Base-by-base conservation (phyloP, 1,140 invertebrate species). In the Asbolus verrucosus region DNA sequence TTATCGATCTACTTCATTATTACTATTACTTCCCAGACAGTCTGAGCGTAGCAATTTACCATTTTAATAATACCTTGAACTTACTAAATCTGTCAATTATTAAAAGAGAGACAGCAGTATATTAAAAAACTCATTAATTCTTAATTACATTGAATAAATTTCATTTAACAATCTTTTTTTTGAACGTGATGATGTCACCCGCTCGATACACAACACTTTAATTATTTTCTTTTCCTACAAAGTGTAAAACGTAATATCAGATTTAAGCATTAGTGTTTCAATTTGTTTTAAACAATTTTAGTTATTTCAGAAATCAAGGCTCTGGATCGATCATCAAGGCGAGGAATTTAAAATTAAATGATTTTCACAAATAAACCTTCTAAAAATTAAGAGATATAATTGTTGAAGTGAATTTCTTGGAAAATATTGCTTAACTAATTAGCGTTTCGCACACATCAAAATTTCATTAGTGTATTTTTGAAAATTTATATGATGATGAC, bases 351-450 rank as follows among this genome's bases (percentile, higher is more conserved):
- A 30, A 30, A 8, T 30, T n/a, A n/a, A n/a, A n/a, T n/a, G n/a
- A 30, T 8, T 30, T 4, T 30, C 27, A 30, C 27, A 8, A 8
- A 30, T 30, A 30, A 30, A 30, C 9, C 11, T n/a, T 36, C 3
- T 3, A 36, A 36, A 2, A 36, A 36, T 36, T 36, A 36, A 11
- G 5, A 36, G 43, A 50, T 21, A 24, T 19, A 9, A 6, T 27
- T 27, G 41, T 46, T 16, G 11, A 31, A 43, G 13, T n/a, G 27
- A n/a, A 11, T 54, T 54, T 14, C 21, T 6, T 11, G n/a, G 21
- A 27, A 54, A 54, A 54, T 27, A 27, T 30, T 27, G 46, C 46
- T 11, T 6, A 0, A 54, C 9, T 14, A n/a, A 54, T 54, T 54
- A 54, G 46, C 21, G 41, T 19, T 46, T 16, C 9, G 15, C 2